These are phyloP conservation scores for Folsomia candida DNA, from an alignment of 2,888 invertebrate species.

Conservation along the genomic window DNA sequence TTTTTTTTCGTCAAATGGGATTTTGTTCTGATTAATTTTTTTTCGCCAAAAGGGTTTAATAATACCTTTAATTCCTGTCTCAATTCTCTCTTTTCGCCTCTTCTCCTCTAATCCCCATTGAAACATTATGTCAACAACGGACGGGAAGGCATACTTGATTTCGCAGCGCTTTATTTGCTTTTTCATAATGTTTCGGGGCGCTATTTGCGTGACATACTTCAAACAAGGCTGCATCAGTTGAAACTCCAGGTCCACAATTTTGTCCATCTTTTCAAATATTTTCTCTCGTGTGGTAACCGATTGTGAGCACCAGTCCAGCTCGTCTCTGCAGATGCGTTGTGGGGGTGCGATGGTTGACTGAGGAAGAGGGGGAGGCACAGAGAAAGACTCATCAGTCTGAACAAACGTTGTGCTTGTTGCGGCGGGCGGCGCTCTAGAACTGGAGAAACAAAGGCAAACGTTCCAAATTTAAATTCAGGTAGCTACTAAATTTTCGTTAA, in stretches of 20 bases:
- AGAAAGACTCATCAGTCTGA: background rate
- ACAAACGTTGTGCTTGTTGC: background rate
- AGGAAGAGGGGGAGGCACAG: background rate
- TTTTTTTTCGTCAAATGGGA: no score
- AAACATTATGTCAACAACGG: slow-evolving; percentile 23
- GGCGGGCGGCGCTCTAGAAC: no score
- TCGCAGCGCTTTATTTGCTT: slow-evolving; percentile 2
- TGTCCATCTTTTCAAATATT: background rate
- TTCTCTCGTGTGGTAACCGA: background rate
- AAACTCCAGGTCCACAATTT: slow-evolving; percentile 3
- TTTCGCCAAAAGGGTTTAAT: no score
- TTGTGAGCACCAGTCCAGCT: background rate
- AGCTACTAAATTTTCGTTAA: no score
- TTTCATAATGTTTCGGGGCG: slow-evolving; percentile 21
- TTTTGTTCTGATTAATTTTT: no score
- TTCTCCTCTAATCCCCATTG: slow-evolving; percentile 15
- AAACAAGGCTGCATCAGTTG: slow-evolving; percentile 5
- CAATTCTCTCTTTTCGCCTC: background rate
- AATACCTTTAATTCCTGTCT: background rate
- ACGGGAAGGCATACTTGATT: slow-evolving; percentile 18
- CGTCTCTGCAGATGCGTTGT: no score
- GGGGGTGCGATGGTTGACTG: background rate
- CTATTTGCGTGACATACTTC: background rate
- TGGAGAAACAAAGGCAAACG: no score
- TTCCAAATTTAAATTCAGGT: no score